phyloP scores from a whole-genome alignment of 2,797 vertebrate species.

The Pseudotriccus pelzelni region DNA sequence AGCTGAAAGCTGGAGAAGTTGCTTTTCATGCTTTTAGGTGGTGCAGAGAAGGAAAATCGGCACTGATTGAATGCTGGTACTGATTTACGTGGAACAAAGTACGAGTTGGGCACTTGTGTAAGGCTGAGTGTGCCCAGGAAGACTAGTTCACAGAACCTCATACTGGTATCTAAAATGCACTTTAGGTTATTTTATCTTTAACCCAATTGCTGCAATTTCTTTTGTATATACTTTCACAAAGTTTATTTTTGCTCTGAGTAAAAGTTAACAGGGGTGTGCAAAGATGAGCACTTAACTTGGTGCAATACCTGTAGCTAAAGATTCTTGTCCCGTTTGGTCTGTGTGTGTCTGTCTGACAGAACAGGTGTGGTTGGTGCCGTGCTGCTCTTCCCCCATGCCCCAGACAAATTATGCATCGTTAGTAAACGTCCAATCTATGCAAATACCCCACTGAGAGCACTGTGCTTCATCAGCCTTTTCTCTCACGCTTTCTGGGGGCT shows the following conservation, averaged over 20 bases:
- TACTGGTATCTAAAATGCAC: slow-evolving; percentile 80
- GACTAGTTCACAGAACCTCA: slow-evolving; percentile 75
- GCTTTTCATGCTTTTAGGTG: neutral
- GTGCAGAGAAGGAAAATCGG: neutral
- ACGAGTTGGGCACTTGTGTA: slow-evolving; percentile 53
- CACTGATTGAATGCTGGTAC: slow-evolving; percentile 50
- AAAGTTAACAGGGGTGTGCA: slow-evolving; percentile 77
- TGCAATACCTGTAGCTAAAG: slow-evolving; percentile 80
- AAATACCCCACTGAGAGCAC: slow-evolving; percentile 70
- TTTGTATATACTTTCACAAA: slow-evolving; percentile 79
- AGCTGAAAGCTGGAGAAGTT: neutral
- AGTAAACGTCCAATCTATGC: slow-evolving; percentile 77
- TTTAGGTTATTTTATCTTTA: slow-evolving; percentile 84
- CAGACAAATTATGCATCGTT: slow-evolving; percentile 65
- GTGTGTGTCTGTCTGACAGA: slow-evolving; percentile 28
- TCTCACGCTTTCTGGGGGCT: slow-evolving; percentile 62
- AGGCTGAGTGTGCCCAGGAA: slow-evolving; percentile 70
- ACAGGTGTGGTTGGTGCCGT: neutral
- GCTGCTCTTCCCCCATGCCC: slow-evolving; percentile 33
- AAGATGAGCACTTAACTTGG: slow-evolving; percentile 79
- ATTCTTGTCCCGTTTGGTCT: slow-evolving; percentile 55
- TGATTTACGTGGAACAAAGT: slow-evolving; percentile 24
- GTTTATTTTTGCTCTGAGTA: slow-evolving; percentile 81
- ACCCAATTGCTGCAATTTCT: slow-evolving; percentile 80
- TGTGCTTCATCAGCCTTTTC: slow-evolving; percentile 38